Percentiles rank a stretch among this genome's conserved stretches.
These are phyloP conservation scores for Paradisaea rubra DNA, from an alignment of 2,113 vertebrate genomes.

Conservation along the genomic window DNA sequence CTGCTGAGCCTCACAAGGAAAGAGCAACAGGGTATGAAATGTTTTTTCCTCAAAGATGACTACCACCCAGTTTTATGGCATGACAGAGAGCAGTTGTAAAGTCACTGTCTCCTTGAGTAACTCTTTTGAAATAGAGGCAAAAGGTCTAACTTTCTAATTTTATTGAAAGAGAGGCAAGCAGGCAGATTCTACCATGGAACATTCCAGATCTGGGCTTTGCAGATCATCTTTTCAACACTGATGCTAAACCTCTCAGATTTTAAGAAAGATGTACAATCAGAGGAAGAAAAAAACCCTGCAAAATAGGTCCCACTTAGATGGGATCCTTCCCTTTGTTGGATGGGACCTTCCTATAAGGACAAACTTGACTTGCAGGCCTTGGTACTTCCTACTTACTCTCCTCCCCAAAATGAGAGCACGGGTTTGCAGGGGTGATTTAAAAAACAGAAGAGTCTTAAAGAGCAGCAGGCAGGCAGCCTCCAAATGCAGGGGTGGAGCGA, in stretches of 20 bases:
- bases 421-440: neutral
- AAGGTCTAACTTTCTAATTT: neutral
- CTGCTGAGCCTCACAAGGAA: constrained; percentile 1
- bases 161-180: neutral
- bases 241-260: neutral
- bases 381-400: neutral
- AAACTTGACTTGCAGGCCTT: neutral
- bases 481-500: neutral
- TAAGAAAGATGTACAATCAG: neutral
- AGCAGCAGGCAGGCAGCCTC: neutral
- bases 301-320: neutral
- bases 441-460: neutral
- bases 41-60: neutral
- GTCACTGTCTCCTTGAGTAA: neutral
- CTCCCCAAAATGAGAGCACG: neutral
- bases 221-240: neutral
- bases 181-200: neutral
- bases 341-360: neutral
- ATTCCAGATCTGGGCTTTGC: neutral
- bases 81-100: neutral
- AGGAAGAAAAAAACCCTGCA: neutral
- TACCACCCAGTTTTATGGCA: neutral
- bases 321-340: neutral
- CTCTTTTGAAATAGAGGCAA: neutral
- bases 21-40: neutral